phyloP scores from a whole-genome alignment of 2,113 vertebrate species.

The Zosterops borbonicus region DNA sequence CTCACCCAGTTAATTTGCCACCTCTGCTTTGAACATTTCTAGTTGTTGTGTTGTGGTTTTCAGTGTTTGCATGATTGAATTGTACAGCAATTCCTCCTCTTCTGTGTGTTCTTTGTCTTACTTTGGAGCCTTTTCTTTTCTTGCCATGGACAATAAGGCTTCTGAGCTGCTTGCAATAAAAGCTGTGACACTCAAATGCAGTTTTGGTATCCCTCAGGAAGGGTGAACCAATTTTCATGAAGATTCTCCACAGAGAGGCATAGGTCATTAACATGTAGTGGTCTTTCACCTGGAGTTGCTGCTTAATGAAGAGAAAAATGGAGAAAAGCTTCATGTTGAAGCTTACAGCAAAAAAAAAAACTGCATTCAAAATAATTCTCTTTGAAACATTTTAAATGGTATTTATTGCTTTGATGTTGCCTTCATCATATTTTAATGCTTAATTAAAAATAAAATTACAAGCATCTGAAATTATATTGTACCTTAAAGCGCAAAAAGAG shows the following conservation, averaged over 20 bases:
- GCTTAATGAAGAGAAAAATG: neutral
- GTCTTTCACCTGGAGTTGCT: neutral
- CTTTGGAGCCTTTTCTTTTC: neutral
- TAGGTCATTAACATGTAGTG: neutral
- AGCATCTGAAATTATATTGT: constrained; percentile 14
- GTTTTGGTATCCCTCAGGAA: neutral
- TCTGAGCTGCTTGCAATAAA: neutral
- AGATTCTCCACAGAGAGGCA: neutral
- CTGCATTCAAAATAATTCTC: constrained; percentile 22
- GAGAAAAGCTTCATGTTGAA: neutral
- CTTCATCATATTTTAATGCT: constrained; percentile 31
- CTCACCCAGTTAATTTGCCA: neutral
- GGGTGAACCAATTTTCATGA: neutral
- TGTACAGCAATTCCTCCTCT: neutral
- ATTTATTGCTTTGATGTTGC: constrained; percentile 58
- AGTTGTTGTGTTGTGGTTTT: constrained; percentile 18
- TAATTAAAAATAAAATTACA: constrained; percentile 58
- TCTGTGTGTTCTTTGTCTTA: neutral
- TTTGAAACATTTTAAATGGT: constrained; percentile 43
- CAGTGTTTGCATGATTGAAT: neutral
- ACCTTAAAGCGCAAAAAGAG: neutral
- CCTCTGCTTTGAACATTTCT: neutral
- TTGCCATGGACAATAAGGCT: neutral
- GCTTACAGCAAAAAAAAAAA: constrained; percentile 26
- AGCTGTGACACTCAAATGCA: accelerated